A percentile compares a stretch with the other conserved stretches of the same genome.
Evolutionary conservation across 2,113 vertebrate species (phyloP).

Genomic region (Actinemys pallida): DNA sequence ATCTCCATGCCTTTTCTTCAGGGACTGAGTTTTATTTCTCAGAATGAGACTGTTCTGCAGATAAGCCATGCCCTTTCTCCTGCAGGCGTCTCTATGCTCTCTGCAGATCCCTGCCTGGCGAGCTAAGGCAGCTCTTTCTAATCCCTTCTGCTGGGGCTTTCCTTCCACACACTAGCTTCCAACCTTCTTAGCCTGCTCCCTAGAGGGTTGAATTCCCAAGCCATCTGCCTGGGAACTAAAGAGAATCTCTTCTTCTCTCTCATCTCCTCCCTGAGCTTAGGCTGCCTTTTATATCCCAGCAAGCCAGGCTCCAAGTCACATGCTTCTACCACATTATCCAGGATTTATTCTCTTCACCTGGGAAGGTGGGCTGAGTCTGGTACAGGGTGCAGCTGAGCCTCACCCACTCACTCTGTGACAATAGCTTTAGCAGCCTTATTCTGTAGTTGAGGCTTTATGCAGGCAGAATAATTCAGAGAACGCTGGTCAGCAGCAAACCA

Average conservation of each 20-base stretch:
- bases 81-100: not conserved
- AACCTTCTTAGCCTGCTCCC: not conserved
- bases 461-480: not conserved
- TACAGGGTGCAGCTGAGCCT: fast-evolving
- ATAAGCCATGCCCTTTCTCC: not conserved
- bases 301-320: not conserved
- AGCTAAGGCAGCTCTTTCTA: not conserved
- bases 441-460: not conserved
- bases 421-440: not conserved
- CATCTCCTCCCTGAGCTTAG: not conserved
- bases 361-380: fast-evolving
- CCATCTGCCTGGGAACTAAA: not conserved
- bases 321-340: not conserved
- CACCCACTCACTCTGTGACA: not conserved
- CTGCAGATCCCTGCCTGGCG: not conserved
- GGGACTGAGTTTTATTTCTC: not conserved
- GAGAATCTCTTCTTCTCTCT: not conserved
- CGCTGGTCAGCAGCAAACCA: not conserved
- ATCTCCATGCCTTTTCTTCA: not conserved
- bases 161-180: not conserved
- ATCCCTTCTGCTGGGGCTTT: not conserved
- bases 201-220: not conserved
- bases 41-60: not conserved
- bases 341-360: not conserved
- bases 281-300: not conserved